phyloP scores from a whole-genome alignment of 2,888 invertebrate species.

The Dasypogon diadema region DNA sequence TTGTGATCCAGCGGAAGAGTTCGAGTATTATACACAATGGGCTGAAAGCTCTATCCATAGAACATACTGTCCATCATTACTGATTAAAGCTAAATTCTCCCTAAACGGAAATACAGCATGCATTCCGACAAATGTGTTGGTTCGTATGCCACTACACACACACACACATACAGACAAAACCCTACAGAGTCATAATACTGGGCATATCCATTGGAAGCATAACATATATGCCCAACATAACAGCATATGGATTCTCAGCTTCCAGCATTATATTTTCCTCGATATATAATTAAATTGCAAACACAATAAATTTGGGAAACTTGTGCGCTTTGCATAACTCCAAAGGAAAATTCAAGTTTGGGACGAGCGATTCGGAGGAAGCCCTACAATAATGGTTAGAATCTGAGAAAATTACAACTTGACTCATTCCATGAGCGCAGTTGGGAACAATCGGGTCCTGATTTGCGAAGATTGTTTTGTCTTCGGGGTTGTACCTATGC shows the following conservation, averaged over 20 bases:
- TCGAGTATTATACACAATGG: too few species aligned
- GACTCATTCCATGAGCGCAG: conserved; percentile 12
- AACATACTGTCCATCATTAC: conserved; percentile 30
- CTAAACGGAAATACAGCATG: conserved; percentile 18
- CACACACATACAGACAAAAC: not conserved
- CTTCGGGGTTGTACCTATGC: conserved; percentile 11
- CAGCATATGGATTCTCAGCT: conserved; percentile 19
- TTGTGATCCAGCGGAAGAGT: too few species aligned
- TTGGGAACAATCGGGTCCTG: conserved; percentile 38
- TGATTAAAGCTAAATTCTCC: conserved; percentile 15
- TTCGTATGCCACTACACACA: not conserved
- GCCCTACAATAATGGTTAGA: conserved; percentile 5
- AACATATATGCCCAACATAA: conserved; percentile 3
- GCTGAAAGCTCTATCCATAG: too few species aligned
- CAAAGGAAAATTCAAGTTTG: not conserved
- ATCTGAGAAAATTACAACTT: conserved; percentile 31
- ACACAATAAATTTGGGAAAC: conserved; percentile 27
- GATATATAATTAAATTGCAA: conserved; percentile 42
- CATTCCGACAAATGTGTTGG: conserved; percentile 18
- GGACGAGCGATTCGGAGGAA: not conserved
- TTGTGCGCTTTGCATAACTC: conserved; percentile 27
- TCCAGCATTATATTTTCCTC: conserved; percentile 29
- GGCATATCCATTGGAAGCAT: not conserved
- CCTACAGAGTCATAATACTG: not conserved
- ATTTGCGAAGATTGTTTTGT: conserved; percentile 46